Evolutionary conservation across 1,140 invertebrate species (phyloP), one percentile per base, ranked within the genome.

Genomic region (Pogonomyrmex barbatus): DNA sequence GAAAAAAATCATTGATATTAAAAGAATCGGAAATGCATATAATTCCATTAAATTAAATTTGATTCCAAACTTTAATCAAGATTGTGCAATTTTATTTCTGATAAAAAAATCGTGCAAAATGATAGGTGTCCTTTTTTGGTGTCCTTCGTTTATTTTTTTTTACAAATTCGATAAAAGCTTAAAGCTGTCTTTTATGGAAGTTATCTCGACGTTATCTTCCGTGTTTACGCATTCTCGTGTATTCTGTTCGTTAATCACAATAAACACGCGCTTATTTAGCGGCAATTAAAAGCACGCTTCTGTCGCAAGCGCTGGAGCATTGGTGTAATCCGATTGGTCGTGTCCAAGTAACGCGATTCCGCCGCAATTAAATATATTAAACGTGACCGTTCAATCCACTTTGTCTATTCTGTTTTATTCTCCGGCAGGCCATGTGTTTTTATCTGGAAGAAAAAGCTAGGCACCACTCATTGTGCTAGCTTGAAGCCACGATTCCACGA

Each of bases 261-360:
- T 36, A 52, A 73, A 39, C n/a, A 39, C 42, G 67, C n/a, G 39
- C 10, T 39, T 42, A 8, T 63, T 63, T 63, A 63, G 36, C 58
- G 56, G 10, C 6, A 56, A 83, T n/a, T 39, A 58, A 54, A 50
- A 78, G 10, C 39, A 8, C 17, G 30, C 36, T 67, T 73, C 33
- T 75, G 9, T n/a, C 33, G n/a, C 4, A n/a, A 60, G 1, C 33
- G 39, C 12, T 4, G 17, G 52, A 56, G 68, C 47, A 42, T 24
- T 10, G 0, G 33, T n/a, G 68, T 12, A 33, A 50, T 71, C 14
- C 9, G 36, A 88, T 89, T 89, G 87, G 77, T 52, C 24, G 33
- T 52, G n/a, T 12, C 14, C 63, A 8, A 89, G 83, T 89, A 89
- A 86, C 83, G 87, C 82, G 71, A 89, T 45, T 8, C 52, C 60